Evolutionary conservation across 2,113 vertebrate species (phyloP), one percentile per base, ranked within the genome.

Genomic region (Coptodon bakossiorum): DNA sequence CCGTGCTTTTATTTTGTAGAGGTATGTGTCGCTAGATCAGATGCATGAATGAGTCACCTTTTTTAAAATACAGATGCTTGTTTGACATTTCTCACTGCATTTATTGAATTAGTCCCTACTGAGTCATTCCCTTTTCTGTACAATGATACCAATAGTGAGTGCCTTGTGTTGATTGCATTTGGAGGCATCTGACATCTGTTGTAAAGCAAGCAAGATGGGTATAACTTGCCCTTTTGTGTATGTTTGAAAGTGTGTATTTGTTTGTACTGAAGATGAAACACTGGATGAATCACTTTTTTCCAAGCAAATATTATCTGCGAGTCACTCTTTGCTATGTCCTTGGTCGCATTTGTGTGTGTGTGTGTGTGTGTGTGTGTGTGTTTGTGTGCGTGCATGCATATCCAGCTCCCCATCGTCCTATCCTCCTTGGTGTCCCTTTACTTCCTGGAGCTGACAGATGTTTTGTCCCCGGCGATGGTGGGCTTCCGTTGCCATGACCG

Each of bases 401-500:
- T 79, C 19, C 9, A 96, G 98, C 96, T 99, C 54, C 98, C 98
- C 84, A 99, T 99, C 1, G 98, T 99, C 92, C 97, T 98, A 9
- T 99, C 98, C 66, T 99, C 98, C 27, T 93, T 99, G 3, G 98
- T 99, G 93, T 98, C 98, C 0, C 96, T 99, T 83, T 99, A 99
- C 89, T 99, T 99, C 94, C 94, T 99, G 97, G 98, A 99, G 96
- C 95, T 99, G 92, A 99, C 98, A 0, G 98, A 99, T 82, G 96
- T 99, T 83, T 96, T 99, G 96, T 97, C 97, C 93, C 98, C 98
- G 0, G 98, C 98, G 6, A 96, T 97, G 92, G 97, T 98, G 93
- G 98, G 98, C 11, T 99, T 98, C 95, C 98, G 98, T 91, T 99
- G 98, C 94, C 93, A 98, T 0, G 98, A 99, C 96, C 98, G 97